A percentile compares a stretch with the other conserved stretches of the same genome.
Conservation (phyloP, 2,888 invertebrate genomes). For the Dermolepida albohirtum region DNA sequence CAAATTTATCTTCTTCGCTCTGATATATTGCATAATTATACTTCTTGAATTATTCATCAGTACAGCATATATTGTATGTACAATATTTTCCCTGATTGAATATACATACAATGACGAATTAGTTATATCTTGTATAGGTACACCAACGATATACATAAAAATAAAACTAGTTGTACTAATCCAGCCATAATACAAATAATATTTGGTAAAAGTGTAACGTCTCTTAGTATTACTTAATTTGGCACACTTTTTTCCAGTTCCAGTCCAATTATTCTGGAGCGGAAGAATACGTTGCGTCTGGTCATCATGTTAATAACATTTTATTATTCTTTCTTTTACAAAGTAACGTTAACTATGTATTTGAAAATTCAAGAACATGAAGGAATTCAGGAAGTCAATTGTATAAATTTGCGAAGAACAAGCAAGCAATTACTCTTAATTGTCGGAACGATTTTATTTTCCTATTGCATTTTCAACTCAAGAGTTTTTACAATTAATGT, state of each 20-base stretch:
- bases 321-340: conserved; percentile 17
- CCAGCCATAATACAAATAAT: conserved; percentile 1
- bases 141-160: no score
- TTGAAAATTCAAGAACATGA: not conserved
- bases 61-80: no score
- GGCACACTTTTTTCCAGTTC: conserved; percentile 26
- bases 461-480: conserved; percentile 4
- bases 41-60: no score
- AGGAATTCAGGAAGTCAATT: conserved; percentile 22
- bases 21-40: no score
- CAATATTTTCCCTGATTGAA: no score
- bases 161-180: no score
- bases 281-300: not conserved
- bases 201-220: conserved; percentile 30
- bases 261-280: conserved; percentile 18
- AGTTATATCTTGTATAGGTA: no score
- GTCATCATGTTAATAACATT: conserved; percentile 26
- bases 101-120: no score
- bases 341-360: conserved; percentile 18
- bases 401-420: conserved; percentile 32
- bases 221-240: conserved; percentile 26
- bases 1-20: no score
- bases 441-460: conserved; percentile 10
- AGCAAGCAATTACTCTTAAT: conserved; percentile 25
- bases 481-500: not conserved